Evolutionary conservation across 2,797 vertebrate species (phyloP), one percentile per base, ranked within the genome.

Genomic region (Artibeus jamaicensis): DNA sequence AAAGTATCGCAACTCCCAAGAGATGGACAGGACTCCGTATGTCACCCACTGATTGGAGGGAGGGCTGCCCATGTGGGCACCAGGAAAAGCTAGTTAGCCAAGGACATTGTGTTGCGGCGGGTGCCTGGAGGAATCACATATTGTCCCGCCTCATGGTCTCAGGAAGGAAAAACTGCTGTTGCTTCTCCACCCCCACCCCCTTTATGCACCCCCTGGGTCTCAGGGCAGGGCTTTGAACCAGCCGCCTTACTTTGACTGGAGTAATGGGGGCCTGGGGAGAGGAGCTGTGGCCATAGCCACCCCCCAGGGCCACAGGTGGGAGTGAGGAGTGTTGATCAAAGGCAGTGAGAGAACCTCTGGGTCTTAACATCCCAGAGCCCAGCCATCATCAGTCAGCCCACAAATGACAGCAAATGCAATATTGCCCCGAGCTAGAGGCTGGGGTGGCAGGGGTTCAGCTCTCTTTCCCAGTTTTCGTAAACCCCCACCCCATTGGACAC

Each of bases 141-240:
- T 42, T 48, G 71, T 84, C 48, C 59, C 12, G n/a, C 32, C 86
- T 90, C 65, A 37, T 14, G 10, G 37, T 32, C 82, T 90, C 71
- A 53, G 42, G 44, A 44, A 83, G 71, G 76, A 86, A 48, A 34
- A 74, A 26, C 76, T 90, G 77, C 89, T 95, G 93, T 90, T 93
- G 55, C 46, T 62, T 57, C n/a, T 53, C 50, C 85, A 74, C 29
- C 29, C 46, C 2, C 2, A 14, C 26, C 59, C 6, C 18, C 79
- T 10, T 34, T 53, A 24, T 9, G 24, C 11, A 14, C 67, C 53
- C 65, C 46, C 74, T 7, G 70, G 46, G 4, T 62, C 53, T 46
- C 77, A n/a, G 59, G 59, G 76, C 76, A 86, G 57, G 44, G n/a
- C 59, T 76, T 29, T 65, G 73, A 91, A 42, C 53, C 34, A 11